phyloP scores from a whole-genome alignment of 2,113 vertebrate genomes.

The Manacus vitellinus region DNA sequence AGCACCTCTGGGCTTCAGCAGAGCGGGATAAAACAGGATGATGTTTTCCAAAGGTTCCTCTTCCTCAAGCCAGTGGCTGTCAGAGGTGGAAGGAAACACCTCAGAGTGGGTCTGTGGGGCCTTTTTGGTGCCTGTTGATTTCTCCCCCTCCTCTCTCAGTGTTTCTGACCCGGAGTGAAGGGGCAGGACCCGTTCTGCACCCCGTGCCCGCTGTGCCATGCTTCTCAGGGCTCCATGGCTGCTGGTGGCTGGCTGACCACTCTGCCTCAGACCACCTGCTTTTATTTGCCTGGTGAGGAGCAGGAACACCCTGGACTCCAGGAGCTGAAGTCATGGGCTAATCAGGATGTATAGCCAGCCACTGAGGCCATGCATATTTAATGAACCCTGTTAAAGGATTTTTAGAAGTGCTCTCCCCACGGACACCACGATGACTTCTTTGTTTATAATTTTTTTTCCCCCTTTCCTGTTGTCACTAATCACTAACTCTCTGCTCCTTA shows the following conservation, averaged over 20 bases:
- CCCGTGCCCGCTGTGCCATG: accelerated
- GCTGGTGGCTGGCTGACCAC: accelerated
- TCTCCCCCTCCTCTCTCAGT: not conserved
- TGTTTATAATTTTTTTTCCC: constrained; percentile 49
- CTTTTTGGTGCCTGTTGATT: not conserved
- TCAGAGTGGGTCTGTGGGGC: accelerated
- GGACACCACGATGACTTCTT: constrained; percentile 52
- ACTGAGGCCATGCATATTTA: constrained; percentile 61
- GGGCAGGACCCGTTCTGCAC: accelerated
- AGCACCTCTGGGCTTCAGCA: accelerated
- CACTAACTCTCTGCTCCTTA: constrained; percentile 36
- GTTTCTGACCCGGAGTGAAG: accelerated
- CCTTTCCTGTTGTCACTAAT: constrained; percentile 66
- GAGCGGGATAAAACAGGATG: accelerated
- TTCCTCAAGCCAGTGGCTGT: not conserved
- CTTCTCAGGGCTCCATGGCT: not conserved
- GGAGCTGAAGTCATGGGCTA: constrained; percentile 36
- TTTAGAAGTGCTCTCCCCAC: constrained; percentile 60
- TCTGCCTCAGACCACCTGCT: not conserved
- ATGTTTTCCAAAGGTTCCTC: not conserved
- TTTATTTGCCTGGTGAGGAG: not conserved
- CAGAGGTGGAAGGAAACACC: not conserved
- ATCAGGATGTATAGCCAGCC: constrained; percentile 70
- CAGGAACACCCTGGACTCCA: not conserved
- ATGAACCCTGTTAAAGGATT: constrained; percentile 68